Conservation (phyloP, 2,797 vertebrate species). For the Limnodromus scolopaceus region DNA sequence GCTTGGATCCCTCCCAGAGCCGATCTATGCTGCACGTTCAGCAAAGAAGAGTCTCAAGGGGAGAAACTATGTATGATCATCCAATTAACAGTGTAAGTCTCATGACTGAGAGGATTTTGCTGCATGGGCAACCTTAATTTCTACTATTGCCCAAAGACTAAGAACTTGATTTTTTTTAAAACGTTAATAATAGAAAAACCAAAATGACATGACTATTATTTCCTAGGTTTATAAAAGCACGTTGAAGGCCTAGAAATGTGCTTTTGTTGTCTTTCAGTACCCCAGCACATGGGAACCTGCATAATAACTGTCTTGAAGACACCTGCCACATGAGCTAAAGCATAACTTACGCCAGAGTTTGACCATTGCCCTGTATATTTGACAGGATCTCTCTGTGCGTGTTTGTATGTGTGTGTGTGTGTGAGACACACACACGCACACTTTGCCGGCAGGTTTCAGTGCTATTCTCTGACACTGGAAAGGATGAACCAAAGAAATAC, state of each 20-base stretch:
- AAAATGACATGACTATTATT: background rate
- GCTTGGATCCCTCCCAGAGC: background rate
- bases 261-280: background rate
- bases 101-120: background rate
- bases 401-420: rapidly evolving
- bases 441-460: background rate
- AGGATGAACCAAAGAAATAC: background rate
- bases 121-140: background rate
- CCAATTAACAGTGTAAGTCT: background rate
- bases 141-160: background rate
- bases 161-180: background rate
- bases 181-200: background rate
- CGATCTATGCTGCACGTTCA: background rate
- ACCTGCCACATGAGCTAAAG: background rate
- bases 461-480: background rate
- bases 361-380: background rate
- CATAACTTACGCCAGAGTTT: background rate
- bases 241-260: background rate
- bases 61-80: background rate
- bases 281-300: background rate
- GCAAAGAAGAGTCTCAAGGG: background rate
- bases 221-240: background rate
- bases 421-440: too few species aligned
- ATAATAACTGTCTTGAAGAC: background rate
- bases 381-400: background rate